Conservation (phyloP, 2,888 invertebrate genomes). For the Idaea aversata region DNA sequence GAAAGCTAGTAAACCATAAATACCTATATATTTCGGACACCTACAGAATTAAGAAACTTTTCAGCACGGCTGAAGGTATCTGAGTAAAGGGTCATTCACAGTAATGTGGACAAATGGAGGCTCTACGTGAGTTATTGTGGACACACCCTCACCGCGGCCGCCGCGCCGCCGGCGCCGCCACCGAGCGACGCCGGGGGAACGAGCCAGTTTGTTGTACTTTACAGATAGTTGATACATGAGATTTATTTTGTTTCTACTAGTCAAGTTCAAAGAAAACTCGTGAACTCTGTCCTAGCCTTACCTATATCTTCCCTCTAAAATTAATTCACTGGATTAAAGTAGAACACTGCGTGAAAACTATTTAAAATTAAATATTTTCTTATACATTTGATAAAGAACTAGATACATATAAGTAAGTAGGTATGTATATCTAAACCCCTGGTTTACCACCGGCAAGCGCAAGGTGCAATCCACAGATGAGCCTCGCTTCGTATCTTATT, state of each 20-base stretch:
- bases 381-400: no score
- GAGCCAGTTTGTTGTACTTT: not conserved
- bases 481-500: not conserved
- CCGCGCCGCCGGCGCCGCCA: no score
- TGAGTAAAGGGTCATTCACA: not conserved
- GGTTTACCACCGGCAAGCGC: not conserved
- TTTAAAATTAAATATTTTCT: no score
- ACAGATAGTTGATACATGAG: not conserved
- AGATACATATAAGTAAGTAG: not conserved
- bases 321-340: no score
- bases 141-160: not conserved
- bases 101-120: constrained; percentile 1
- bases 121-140: not conserved
- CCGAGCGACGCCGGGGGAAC: not conserved
- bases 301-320: no score
- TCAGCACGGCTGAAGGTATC: not conserved
- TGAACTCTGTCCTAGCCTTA: no score
- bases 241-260: not conserved
- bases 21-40: not conserved
- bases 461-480: not conserved
- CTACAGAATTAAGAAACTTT: not conserved
- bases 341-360: no score
- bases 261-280: no score
- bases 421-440: not conserved
- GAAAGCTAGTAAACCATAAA: no score